Conservation (phyloP, 2,888 invertebrate genomes). For the Chaitophorus viminalis region DNA sequence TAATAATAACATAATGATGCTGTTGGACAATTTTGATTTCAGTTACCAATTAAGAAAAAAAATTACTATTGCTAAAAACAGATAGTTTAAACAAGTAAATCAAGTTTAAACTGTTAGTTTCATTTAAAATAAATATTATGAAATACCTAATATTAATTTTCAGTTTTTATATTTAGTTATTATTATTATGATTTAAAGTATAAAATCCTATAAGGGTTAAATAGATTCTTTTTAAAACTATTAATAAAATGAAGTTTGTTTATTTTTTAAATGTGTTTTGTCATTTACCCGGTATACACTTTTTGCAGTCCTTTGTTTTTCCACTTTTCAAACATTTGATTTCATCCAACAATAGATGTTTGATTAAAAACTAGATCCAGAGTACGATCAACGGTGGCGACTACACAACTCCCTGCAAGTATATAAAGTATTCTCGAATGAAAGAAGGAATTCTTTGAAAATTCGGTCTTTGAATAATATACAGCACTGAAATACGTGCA, state of each 20-base stretch:
- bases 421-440: conserved; percentile 3
- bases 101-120: no score
- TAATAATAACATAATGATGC: no score
- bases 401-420: background rate
- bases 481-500: background rate
- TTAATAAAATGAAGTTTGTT: background rate
- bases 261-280: background rate
- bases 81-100: no score
- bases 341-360: background rate
- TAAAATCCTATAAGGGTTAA: no score
- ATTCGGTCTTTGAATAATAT: background rate
- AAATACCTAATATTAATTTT: no score
- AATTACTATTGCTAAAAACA: no score
- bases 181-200: no score
- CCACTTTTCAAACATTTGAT: background rate
- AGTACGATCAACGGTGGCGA: background rate
- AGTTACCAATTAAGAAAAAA: no score
- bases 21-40: no score
- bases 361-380: background rate
- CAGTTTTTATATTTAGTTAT: no score
- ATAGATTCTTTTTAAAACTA: background rate
- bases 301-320: background rate
- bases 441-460: background rate
- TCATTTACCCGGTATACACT: background rate
- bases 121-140: no score